Evolutionary conservation across 2,797 vertebrate species (phyloP).

Genomic region (Aldrovandia affinis): DNA sequence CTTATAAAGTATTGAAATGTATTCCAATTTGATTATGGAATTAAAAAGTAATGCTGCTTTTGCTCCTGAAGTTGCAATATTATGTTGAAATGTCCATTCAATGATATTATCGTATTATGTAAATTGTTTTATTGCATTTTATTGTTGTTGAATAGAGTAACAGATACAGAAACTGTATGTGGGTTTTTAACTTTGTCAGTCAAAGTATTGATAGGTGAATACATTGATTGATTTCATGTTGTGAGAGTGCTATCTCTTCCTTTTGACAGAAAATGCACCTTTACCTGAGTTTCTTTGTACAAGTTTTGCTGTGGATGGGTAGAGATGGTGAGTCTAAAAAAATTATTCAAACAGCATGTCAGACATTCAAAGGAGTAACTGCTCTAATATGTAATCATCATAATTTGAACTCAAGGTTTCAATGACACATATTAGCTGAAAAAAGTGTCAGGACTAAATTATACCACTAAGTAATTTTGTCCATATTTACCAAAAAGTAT

Average conservation of each 20-base stretch:
- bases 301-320: slow-evolving; percentile 49
- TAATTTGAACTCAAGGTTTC: too few species aligned
- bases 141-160: background rate
- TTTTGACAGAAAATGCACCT: slow-evolving; percentile 54
- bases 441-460: background rate
- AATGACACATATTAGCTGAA: background rate
- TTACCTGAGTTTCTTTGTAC: slow-evolving; percentile 13
- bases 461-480: too few species aligned
- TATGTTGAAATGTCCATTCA: background rate
- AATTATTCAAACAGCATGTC: background rate
- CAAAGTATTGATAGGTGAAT: background rate
- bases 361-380: background rate
- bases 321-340: slow-evolving; percentile 48
- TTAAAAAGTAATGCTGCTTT: background rate
- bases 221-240: background rate
- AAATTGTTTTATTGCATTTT: background rate
- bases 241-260: background rate
- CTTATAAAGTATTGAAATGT: too few species aligned
- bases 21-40: too few species aligned
- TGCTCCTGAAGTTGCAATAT: background rate
- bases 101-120: background rate
- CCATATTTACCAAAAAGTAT: too few species aligned
- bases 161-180: background rate
- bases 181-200: background rate
- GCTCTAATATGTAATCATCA: background rate